Conservation (phyloP, 92 coral and sea anemone species). For the Pocillopora meandrina region DNA sequence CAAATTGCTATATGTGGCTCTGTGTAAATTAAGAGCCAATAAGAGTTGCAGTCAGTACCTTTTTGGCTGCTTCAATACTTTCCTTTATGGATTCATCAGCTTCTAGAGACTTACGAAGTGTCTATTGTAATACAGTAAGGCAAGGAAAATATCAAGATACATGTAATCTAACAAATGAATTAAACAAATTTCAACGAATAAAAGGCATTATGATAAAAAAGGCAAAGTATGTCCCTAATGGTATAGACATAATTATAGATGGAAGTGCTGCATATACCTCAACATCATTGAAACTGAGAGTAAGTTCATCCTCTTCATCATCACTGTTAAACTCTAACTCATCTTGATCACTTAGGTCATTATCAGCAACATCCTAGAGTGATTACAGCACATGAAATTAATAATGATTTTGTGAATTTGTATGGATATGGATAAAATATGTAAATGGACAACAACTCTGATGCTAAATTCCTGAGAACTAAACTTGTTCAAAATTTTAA, state of each 20-base stretch:
- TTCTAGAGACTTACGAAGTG: constrained; percentile 87
- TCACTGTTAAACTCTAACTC: constrained; percentile 42
- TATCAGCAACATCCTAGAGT: constrained; percentile 8
- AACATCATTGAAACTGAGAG: constrained; percentile 94
- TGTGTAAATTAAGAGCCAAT: too few relatives aligned
- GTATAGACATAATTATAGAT: too few relatives aligned
- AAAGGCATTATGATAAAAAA: neutral
- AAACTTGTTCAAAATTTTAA: too few relatives aligned
- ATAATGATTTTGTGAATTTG: neutral
- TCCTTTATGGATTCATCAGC: constrained; percentile 84
- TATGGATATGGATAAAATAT: too few relatives aligned
- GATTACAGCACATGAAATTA: neutral
- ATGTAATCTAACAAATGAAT: neutral
- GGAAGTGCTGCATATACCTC: constrained; percentile 52
- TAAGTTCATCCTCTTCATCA: constrained; percentile 71
- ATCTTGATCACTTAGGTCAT: constrained; percentile 40
- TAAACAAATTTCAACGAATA: neutral
- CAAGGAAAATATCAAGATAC: neutral
- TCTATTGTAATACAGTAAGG: constrained; percentile 40
- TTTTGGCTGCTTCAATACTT: constrained; percentile 91
- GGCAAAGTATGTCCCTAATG: neutral
- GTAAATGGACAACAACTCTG: too few relatives aligned
- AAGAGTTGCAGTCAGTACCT: constrained; percentile 38
- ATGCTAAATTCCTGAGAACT: too few relatives aligned
- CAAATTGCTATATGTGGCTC: too few relatives aligned